These are phyloP conservation scores for Lindbergichthys nudifrons DNA, from an alignment of 2,797 vertebrate species.

Conservation along the genomic window DNA sequence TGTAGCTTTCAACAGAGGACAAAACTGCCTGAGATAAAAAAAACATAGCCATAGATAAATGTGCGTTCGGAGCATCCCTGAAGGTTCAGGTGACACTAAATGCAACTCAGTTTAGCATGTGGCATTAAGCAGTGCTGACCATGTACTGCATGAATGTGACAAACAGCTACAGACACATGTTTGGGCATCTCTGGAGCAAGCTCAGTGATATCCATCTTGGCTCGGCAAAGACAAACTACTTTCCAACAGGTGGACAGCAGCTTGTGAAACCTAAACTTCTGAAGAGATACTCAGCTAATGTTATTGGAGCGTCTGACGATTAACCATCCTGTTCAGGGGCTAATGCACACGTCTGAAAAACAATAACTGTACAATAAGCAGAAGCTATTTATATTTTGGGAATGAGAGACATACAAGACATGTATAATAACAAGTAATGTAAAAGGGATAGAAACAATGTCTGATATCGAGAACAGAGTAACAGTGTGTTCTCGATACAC, in stretches of 20 bases:
- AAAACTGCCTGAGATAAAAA: conserved; percentile 18
- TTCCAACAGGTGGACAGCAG: conserved; percentile 66
- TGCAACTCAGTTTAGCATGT: conserved; percentile 43
- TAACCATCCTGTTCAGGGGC: conserved; percentile 5
- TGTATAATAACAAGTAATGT: too few species aligned
- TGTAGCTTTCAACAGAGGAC: conserved; percentile 1
- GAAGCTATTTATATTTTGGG: background rate
- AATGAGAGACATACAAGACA: too few species aligned
- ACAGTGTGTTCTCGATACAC: too few species aligned
- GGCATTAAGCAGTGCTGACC: conserved; percentile 49
- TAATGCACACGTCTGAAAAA: background rate
- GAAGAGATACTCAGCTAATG: conserved; percentile 25
- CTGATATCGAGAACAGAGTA: too few species aligned
- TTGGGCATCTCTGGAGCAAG: conserved; percentile 35
- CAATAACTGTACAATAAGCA: background rate
- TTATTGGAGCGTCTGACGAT: conserved; percentile 20
- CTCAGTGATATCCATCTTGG: conserved; percentile 45
- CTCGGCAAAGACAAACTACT: conserved; percentile 54
- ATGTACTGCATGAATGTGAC: conserved; percentile 28
- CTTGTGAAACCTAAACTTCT: conserved; percentile 57
- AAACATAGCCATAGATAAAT: conserved; percentile 32
- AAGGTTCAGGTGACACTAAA: conserved; percentile 45
- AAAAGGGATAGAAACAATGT: too few species aligned
- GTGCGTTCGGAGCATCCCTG: conserved; percentile 37
- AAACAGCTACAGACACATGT: conserved; percentile 43